Conservation (phyloP, 2,113 vertebrate species). For the Notarius lentiginosus region DNA sequence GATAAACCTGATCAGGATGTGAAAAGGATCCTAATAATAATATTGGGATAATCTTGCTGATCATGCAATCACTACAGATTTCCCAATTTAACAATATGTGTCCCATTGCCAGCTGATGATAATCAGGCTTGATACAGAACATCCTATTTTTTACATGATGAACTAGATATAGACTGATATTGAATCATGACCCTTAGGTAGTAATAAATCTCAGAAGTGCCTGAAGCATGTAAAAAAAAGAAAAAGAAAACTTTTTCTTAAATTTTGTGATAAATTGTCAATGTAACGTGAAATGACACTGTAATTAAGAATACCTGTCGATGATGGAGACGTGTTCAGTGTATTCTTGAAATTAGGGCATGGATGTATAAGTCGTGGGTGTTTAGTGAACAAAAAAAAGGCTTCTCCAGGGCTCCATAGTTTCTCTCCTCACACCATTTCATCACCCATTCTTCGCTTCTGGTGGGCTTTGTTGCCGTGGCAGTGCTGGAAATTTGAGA, state of each 20-base stretch:
- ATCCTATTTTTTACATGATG: neutral
- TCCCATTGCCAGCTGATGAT: no score
- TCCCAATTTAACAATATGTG: neutral
- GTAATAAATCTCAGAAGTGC: neutral
- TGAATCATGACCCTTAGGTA: neutral
- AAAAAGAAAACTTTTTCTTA: neutral
- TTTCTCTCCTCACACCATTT: conserved; percentile 21
- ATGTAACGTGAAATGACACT: neutral
- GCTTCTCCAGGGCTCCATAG: neutral
- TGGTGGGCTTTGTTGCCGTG: neutral
- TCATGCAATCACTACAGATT: neutral
- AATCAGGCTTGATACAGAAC: neutral
- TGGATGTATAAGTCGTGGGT: no score
- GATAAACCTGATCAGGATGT: neutral
- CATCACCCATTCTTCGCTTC: neutral
- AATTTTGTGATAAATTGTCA: neutral
- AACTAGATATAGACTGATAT: neutral
- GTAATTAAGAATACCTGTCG: neutral
- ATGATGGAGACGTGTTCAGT: neutral
- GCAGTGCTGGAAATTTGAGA: neutral
- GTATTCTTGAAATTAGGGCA: neutral
- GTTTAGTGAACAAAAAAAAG: neutral
- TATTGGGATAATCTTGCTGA: neutral
- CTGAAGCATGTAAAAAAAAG: neutral
- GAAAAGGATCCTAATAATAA: neutral